Evolutionary conservation across 2,888 invertebrate species (phyloP), one percentile per base, ranked within the genome.

Genomic region (Diplazon laetatorius): DNA sequence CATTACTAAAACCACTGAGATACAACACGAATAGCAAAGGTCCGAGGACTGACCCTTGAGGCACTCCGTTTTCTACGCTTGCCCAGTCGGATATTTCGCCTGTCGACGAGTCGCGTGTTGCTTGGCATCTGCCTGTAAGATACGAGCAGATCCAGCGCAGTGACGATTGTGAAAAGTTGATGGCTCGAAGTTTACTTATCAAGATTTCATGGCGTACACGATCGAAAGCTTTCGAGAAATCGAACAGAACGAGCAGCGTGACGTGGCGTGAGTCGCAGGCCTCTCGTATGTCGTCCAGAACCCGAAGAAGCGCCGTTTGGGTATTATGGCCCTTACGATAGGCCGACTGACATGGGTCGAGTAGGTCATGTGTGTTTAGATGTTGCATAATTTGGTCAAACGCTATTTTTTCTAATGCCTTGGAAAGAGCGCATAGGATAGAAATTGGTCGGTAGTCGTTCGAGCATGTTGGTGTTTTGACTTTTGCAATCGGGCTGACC

Each of bases 81-180:
- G 46, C 8, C 60, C 59, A 68, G 9, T 0, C 62, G n/a, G 14
- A 39, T 1, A 14, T 14, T 1, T 25, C 18, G 4, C 50, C 37
- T 52, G 63, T 20, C 10, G 10, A 12, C 1, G 2, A 4, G 30
- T 52, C 68, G 0, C 10, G n/a, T 3, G 60, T 72, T 8, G 10
- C 44, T 20, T 81, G 71, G 0, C 5, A 16, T 6, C 71, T 48
- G 0, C 55, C 65, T 10, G 25, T 35, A 1, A 80, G 55, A 48
- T 80, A 78, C 2, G 78, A 73, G 0, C 22, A 30, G 0, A 80
- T 25, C 74, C 79, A 81, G 2, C 9, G 18, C 86, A 92, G 92
- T 10, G 92, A 92, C 80, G 92, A 92, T 4, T 91, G 91, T 18
- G 92, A 91, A 14, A 83, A 80, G 0, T 82, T 76, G 12, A 82